Percentiles rank a stretch among this genome's conserved stretches.
phyloP scores from a whole-genome alignment of 2,888 invertebrate species.

The Ischnura elegans region DNA sequence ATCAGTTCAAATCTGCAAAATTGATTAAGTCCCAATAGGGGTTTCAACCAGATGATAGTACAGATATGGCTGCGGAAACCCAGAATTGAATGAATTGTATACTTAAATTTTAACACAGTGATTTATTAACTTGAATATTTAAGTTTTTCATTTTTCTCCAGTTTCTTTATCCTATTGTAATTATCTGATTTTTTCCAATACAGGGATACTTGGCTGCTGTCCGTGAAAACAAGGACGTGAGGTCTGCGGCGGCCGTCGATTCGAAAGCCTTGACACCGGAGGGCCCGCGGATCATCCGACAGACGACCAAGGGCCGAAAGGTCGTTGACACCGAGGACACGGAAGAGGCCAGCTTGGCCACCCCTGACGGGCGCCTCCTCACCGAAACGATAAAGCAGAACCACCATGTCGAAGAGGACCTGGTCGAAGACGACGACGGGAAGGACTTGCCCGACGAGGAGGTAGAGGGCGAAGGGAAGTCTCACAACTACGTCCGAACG shows the following conservation, averaged over 20 bases:
- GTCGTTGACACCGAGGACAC: constrained; percentile 93
- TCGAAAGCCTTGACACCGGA: constrained; percentile 80
- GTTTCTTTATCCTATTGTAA: no score
- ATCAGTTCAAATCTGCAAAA: no score
- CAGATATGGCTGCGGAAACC: no score
- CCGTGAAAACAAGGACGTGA: constrained; percentile 80
- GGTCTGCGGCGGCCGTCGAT: constrained; percentile 83
- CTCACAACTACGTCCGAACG: constrained; percentile 85
- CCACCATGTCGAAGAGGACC: constrained; percentile 90
- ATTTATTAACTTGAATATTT: no score
- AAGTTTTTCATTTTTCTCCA: no score
- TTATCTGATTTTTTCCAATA: no score
- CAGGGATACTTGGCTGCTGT: constrained; percentile 88
- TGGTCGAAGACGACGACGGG: constrained; percentile 86
- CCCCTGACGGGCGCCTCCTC: constrained; percentile 90
- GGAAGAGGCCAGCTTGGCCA: constrained; percentile 86
- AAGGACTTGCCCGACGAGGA: constrained; percentile 74
- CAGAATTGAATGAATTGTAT: no score
- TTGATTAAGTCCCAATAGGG: no score
- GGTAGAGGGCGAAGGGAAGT: constrained; percentile 78
- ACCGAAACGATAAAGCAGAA: constrained; percentile 91
- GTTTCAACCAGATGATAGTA: no score
- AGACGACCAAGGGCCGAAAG: constrained; percentile 85
- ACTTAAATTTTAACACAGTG: no score
- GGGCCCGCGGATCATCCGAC: constrained; percentile 87